These are phyloP conservation scores for Pterostichus madidus DNA, from an alignment of 2,888 invertebrate genomes.

Conservation along the genomic window DNA sequence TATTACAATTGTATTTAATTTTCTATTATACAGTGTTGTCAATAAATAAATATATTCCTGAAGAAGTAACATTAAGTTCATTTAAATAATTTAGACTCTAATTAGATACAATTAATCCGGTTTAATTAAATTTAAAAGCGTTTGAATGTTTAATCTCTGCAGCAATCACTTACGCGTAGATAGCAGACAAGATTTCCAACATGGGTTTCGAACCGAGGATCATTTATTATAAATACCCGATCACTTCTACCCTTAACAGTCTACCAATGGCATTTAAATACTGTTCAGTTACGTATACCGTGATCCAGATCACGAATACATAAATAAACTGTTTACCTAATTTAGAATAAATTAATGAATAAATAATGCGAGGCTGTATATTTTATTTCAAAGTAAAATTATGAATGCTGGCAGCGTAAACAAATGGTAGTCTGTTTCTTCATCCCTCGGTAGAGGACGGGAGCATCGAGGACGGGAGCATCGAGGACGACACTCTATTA, in stretches of 20 bases:
- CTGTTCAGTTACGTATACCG: not conserved
- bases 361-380: too few relatives aligned
- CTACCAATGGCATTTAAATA: not conserved
- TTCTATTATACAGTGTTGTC: too few relatives aligned
- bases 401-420: not conserved
- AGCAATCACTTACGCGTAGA: not conserved
- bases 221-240: not conserved
- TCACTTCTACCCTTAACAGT: not conserved
- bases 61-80: too few relatives aligned
- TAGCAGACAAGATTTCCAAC: not conserved
- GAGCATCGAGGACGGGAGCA: not conserved
- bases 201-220: not conserved
- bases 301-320: not conserved
- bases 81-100: too few relatives aligned
- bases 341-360: not conserved
- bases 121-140: not conserved
- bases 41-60: too few relatives aligned
- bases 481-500: constrained; percentile 28
- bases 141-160: not conserved
- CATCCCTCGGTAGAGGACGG: not conserved
- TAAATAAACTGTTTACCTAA: not conserved
- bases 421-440: not conserved
- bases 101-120: not conserved
- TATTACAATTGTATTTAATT: too few relatives aligned
- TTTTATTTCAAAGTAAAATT: not conserved